Conservation (phyloP, 2,113 vertebrate species). For the Dipodomys ordii region DNA sequence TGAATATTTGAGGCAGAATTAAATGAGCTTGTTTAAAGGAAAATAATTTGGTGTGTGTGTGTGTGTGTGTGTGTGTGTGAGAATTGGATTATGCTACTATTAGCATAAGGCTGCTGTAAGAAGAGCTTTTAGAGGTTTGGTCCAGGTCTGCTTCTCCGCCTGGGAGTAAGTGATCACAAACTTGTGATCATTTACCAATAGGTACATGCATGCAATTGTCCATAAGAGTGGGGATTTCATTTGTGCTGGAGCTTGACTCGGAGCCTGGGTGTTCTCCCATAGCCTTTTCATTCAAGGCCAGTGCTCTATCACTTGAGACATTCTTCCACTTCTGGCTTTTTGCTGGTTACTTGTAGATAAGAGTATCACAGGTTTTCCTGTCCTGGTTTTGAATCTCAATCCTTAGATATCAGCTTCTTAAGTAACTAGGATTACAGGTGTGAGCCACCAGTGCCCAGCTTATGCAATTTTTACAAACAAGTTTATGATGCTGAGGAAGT, state of each 20-base stretch:
- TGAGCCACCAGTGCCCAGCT: no score
- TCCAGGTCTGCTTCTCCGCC: neutral
- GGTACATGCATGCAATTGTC: neutral
- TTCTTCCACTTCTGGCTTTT: no score
- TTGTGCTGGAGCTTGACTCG: no score
- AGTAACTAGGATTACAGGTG: no score
- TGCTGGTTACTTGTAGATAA: no score
- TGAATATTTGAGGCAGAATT: slow-evolving; percentile 42
- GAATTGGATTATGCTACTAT: slow-evolving; percentile 14
- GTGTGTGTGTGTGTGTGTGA: slow-evolving; percentile 39
- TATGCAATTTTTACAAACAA: neutral
- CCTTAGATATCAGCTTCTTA: no score
- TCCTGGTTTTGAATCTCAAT: no score
- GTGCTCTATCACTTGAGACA: no score
- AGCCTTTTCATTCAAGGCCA: no score
- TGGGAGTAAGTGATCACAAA: neutral
- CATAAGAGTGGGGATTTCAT: neutral
- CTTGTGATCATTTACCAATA: neutral
- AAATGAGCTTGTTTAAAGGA: slow-evolving; percentile 57
- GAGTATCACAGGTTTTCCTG: no score
- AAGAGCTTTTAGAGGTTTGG: neutral
- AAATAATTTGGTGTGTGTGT: slow-evolving; percentile 49
- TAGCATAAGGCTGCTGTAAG: neutral
- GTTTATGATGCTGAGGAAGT: neutral
- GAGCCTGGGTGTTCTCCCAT: no score